Percentiles rank a stretch among this genome's conserved stretches.
These are phyloP conservation scores for Acropternis orthonyx DNA, from an alignment of 2,797 vertebrate species.

Conservation along the genomic window DNA sequence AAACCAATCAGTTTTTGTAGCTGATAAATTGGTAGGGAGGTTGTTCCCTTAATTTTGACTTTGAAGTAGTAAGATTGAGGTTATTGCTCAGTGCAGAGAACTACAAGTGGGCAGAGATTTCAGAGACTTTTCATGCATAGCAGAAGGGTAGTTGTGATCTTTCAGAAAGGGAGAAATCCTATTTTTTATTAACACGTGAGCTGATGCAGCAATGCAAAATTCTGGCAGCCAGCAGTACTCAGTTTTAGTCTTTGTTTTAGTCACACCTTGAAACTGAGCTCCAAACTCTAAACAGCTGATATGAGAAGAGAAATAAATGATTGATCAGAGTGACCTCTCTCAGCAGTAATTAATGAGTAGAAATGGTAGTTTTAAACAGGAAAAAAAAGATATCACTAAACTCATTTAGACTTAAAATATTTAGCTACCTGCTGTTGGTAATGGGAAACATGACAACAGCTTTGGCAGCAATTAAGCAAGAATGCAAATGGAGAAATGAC, in stretches of 20 bases:
- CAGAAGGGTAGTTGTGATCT: neutral
- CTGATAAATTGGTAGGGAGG: neutral
- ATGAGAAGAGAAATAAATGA: neutral
- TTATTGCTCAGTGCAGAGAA: neutral
- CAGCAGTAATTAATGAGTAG: neutral
- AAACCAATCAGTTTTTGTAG: neutral
- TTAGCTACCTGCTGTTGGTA: neutral
- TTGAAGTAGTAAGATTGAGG: neutral
- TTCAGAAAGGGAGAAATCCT: neutral
- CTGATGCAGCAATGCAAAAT: neutral
- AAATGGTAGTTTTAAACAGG: neutral
- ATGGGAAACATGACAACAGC: neutral
- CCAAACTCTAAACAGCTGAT: neutral
- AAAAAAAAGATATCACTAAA: neutral
- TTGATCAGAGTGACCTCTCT: neutral
- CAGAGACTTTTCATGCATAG: neutral
- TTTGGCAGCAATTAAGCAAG: neutral
- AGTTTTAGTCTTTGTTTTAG: neutral
- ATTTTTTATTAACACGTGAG: neutral
- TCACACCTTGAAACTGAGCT: neutral
- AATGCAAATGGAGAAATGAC: neutral
- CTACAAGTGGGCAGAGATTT: neutral
- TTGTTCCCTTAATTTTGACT: neutral
- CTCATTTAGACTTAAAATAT: neutral
- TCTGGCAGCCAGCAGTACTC: neutral